Conservation (phyloP, 2,113 vertebrate species). For the Corydoras maculifer region DNA sequence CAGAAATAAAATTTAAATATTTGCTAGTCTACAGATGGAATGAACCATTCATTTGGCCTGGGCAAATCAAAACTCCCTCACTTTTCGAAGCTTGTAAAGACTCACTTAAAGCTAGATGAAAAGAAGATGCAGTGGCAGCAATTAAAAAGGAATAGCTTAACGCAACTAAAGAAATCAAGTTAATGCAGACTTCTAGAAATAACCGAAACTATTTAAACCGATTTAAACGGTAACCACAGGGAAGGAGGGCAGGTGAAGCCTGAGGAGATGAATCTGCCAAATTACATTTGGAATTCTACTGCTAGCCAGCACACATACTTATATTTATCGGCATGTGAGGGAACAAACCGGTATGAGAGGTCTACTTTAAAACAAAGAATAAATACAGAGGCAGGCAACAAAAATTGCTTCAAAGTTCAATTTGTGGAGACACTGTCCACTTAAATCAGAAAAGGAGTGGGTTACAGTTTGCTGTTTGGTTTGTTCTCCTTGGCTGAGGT, state of each 20-base stretch:
- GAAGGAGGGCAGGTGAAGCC: neutral
- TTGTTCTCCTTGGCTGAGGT: conserved; percentile 70
- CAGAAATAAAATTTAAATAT: conserved; percentile 62
- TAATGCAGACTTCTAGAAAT: conserved; percentile 13
- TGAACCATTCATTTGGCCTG: conserved; percentile 44
- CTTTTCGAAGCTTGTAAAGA: conserved; percentile 48
- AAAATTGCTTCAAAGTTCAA: conserved; percentile 42
- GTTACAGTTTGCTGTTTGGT: conserved; percentile 57
- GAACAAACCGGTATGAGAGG: conserved; percentile 25
- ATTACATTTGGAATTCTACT: conserved; percentile 4
- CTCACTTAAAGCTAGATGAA: conserved; percentile 45
- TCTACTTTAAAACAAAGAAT: conserved; percentile 30
- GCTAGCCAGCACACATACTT: conserved; percentile 15
- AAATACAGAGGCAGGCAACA: conserved; percentile 28
- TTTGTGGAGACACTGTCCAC: neutral
- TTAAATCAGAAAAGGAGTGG: conserved; percentile 53
- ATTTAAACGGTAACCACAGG: too few species aligned
- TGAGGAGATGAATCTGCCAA: conserved; percentile 14
- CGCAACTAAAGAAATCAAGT: conserved; percentile 62
- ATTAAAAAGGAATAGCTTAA: conserved; percentile 71
- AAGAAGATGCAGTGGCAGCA: conserved; percentile 58
- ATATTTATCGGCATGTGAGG: conserved; percentile 19
- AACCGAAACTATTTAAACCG: too few species aligned
- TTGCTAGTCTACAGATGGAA: conserved; percentile 55
- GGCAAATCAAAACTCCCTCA: conserved; percentile 54